phyloP scores from a whole-genome alignment of 2,888 invertebrate species.

The Mechanitis mazaeus region DNA sequence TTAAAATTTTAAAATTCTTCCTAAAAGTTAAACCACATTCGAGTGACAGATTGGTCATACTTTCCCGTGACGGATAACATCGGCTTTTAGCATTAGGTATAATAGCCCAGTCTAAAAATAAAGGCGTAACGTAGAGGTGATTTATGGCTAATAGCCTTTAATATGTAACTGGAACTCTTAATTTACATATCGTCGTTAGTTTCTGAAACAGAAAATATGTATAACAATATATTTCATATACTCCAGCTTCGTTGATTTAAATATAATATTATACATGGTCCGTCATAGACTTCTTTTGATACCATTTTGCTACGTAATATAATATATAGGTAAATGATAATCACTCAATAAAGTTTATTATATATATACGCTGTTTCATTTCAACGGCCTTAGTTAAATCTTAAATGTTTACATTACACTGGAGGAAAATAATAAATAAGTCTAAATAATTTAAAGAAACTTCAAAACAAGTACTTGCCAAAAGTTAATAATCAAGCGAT shows the following conservation, averaged over 20 bases:
- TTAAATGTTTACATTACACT: too few relatives aligned
- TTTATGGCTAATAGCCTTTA: conserved; percentile 4
- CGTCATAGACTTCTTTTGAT: too few relatives aligned
- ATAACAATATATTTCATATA: neutral
- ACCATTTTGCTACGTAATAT: too few relatives aligned
- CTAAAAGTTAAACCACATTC: conserved; percentile 21
- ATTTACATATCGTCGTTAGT: neutral
- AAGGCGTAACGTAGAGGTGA: conserved; percentile 8
- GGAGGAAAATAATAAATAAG: too few relatives aligned
- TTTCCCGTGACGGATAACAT: conserved; percentile 24
- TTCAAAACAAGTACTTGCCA: too few relatives aligned
- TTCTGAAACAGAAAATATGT: neutral
- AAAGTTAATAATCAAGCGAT: too few relatives aligned
- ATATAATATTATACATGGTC: neutral
- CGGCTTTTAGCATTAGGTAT: conserved; percentile 26
- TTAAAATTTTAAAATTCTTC: conserved; percentile 20
- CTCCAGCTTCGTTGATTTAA: neutral
- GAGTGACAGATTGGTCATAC: conserved; percentile 23
- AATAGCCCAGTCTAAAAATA: conserved; percentile 19
- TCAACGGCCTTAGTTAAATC: too few relatives aligned
- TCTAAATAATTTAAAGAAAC: too few relatives aligned
- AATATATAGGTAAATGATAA: too few relatives aligned
- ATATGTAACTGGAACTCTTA: conserved; percentile 4
- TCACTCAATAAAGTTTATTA: too few relatives aligned
- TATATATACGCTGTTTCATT: too few relatives aligned